These are phyloP conservation scores for Pollenia griseotomentosa DNA, from an alignment of 2,888 invertebrate genomes.

Conservation along the genomic window DNA sequence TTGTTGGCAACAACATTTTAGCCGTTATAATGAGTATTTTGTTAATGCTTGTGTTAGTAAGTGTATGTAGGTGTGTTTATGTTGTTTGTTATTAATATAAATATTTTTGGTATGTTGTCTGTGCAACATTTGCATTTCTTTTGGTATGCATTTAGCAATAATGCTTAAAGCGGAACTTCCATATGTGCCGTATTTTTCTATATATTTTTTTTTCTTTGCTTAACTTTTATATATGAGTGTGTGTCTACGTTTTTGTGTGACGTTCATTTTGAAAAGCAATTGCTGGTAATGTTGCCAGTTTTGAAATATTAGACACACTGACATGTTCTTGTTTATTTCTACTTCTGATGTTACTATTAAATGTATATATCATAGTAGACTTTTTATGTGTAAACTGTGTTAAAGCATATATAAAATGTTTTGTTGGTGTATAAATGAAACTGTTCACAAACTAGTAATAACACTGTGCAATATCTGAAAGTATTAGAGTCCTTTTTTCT, in stretches of 20 bases:
- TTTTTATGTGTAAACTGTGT: not conserved
- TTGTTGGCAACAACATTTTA: slow-evolving; percentile 58
- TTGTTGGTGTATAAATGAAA: slow-evolving; percentile 13
- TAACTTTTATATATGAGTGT: not conserved
- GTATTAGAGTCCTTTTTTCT: slow-evolving; percentile 29
- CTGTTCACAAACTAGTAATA: slow-evolving; percentile 27
- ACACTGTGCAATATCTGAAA: slow-evolving; percentile 18
- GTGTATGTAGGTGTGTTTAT: not conserved
- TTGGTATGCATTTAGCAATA: slow-evolving; percentile 63
- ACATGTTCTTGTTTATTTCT: slow-evolving; percentile 37
- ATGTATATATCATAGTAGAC: slow-evolving; percentile 30
- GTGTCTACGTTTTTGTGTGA: not conserved
- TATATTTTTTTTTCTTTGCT: not conserved
- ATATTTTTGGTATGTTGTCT: slow-evolving; percentile 55
- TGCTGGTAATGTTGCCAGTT: slow-evolving; percentile 58
- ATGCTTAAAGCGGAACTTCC: slow-evolving; percentile 66
- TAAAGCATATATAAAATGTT: not conserved
- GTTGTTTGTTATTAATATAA: slow-evolving; percentile 42
- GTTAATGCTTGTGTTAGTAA: not conserved
- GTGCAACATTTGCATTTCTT: slow-evolving; percentile 67
- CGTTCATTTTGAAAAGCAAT: slow-evolving; percentile 37
- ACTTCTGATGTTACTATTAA: slow-evolving; percentile 27
- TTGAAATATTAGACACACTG: slow-evolving; percentile 57
- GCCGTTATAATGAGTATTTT: slow-evolving; percentile 51
- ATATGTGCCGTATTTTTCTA: slow-evolving; percentile 52